Conservation (phyloP, 2,797 vertebrate species). For the Sylvilagus floridanus region DNA sequence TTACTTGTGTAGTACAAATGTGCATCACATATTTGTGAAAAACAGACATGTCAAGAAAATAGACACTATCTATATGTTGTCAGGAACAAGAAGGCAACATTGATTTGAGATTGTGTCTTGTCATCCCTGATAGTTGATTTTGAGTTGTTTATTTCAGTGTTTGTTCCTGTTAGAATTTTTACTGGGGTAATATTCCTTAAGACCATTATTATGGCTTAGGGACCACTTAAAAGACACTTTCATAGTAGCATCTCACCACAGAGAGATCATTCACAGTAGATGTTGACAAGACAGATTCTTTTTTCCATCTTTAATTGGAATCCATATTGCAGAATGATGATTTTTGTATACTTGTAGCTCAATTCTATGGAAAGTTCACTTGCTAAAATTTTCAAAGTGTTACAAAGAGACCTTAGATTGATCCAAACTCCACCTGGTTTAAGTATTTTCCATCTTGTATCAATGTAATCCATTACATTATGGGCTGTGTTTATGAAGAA, state of each 20-base stretch:
- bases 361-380: too few species aligned
- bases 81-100: constrained; percentile 90
- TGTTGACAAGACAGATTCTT: constrained; percentile 94
- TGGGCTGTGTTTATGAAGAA: too few species aligned
- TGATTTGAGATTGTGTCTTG: constrained; percentile 88
- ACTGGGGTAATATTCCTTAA: constrained; percentile 79
- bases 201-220: constrained; percentile 91
- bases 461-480: too few species aligned
- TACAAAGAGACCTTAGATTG: too few species aligned
- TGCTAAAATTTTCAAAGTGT: too few species aligned
- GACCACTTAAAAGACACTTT: constrained; percentile 97
- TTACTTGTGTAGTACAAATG: constrained; percentile 85
- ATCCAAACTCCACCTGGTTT: too few species aligned
- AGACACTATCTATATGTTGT: constrained; percentile 86
- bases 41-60: constrained; percentile 88
- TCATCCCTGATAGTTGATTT: constrained; percentile 83
- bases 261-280: constrained; percentile 98
- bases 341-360: too few species aligned
- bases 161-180: constrained; percentile 75
- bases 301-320: constrained; percentile 92
- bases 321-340: neutral
- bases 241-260: constrained; percentile 98
- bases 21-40: constrained; percentile 83
- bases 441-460: too few species aligned
- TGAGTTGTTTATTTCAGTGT: constrained; percentile 84